Percentiles rank a stretch among this genome's conserved stretches.
phyloP scores from a whole-genome alignment of 2,888 invertebrate species.

The Schrankia costaestrigalis region DNA sequence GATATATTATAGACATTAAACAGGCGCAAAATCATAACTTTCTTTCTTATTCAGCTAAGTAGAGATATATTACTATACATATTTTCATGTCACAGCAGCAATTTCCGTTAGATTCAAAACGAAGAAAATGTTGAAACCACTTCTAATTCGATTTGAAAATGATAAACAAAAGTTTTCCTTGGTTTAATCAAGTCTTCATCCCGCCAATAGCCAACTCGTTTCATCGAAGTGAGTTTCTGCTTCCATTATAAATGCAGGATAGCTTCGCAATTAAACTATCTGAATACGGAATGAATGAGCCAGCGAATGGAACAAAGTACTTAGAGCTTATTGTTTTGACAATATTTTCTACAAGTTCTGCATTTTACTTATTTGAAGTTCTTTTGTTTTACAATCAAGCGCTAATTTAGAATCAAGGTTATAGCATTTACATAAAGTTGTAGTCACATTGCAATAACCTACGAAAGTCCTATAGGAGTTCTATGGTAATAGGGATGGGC shows the following conservation, averaged over 20 bases:
- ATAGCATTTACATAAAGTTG: too few species aligned
- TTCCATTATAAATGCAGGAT: slow-evolving; percentile 51
- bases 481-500: too few species aligned
- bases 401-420: too few species aligned
- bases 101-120: slow-evolving; percentile 5
- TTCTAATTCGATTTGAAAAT: slow-evolving; percentile 24
- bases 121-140: slow-evolving; percentile 14
- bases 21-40: too few species aligned
- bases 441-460: too few species aligned
- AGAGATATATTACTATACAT: too few species aligned
- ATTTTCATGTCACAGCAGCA: too few species aligned
- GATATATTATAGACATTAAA: too few species aligned
- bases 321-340: slow-evolving; percentile 28
- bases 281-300: slow-evolving; percentile 48
- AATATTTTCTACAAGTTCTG: neutral
- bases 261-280: slow-evolving; percentile 53
- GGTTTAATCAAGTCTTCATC: slow-evolving; percentile 28
- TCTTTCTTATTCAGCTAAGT: too few species aligned
- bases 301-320: slow-evolving; percentile 24
- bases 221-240: slow-evolving; percentile 35
- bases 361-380: too few species aligned
- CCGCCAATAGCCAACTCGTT: slow-evolving; percentile 27
- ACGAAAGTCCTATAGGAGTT: too few species aligned
- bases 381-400: too few species aligned
- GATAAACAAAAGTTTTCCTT: slow-evolving; percentile 26